phyloP scores from a whole-genome alignment of 2,113 vertebrate genomes.

The Phrynosoma blainvillii region DNA sequence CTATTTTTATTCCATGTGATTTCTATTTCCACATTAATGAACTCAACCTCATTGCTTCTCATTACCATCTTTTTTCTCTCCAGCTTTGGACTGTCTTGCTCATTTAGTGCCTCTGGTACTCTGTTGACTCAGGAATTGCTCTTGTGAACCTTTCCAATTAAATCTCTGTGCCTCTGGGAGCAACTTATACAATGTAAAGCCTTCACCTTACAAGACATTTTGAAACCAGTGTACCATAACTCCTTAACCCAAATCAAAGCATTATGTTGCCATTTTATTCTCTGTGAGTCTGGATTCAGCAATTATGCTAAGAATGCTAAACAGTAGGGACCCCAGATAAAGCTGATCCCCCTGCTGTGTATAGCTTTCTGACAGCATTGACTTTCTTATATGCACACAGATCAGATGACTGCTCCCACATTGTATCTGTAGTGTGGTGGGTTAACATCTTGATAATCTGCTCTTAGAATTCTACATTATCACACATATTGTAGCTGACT shows the following conservation, averaged over 20 bases:
- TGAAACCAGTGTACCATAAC: neutral
- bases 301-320: neutral
- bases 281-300: neutral
- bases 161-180: conserved; percentile 48
- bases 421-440: neutral
- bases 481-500: neutral
- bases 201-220: neutral
- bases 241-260: neutral
- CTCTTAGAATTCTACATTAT: neutral
- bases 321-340: neutral
- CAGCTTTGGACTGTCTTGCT: conserved; percentile 51
- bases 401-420: neutral
- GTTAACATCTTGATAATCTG: neutral
- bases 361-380: neutral
- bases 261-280: neutral
- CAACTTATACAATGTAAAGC: conserved; percentile 5
- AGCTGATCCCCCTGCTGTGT: neutral
- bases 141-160: conserved; percentile 32
- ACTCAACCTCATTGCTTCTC: conserved; percentile 34
- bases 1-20: conserved; percentile 30
- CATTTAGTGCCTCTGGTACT: conserved; percentile 30
- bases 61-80: conserved; percentile 56
- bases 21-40: conserved; percentile 52
- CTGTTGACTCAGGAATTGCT: conserved; percentile 54
- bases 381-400: neutral